phyloP scores from a whole-genome alignment of 1,140 invertebrate species.

The Zaprionus gabonicus region DNA sequence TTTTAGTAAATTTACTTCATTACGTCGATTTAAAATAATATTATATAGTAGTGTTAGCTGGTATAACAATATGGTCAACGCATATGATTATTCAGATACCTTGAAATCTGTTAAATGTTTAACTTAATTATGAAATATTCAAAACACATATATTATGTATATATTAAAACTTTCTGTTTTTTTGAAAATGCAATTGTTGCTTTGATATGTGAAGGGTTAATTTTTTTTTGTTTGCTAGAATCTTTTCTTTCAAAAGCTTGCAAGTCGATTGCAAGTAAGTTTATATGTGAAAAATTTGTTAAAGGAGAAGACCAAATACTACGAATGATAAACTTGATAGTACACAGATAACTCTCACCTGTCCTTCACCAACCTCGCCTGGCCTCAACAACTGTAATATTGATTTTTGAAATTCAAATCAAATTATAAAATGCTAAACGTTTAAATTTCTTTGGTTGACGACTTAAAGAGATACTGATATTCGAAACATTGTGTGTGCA shows the following conservation, averaged over 20 bases:
- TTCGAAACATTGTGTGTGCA: neutral
- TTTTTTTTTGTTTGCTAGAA: neutral
- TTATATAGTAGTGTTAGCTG: neutral
- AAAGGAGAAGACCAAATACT: conserved; percentile 40
- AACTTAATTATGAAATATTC: neutral
- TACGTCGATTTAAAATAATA: neutral
- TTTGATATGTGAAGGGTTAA: neutral
- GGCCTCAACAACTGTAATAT: conserved; percentile 89
- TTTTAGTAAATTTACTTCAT: neutral
- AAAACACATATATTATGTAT: neutral
- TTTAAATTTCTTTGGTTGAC: neutral
- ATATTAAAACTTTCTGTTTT: conserved; percentile 12
- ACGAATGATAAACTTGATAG: conserved; percentile 37
- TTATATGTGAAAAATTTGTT: conserved; percentile 38
- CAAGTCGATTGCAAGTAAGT: conserved; percentile 25
- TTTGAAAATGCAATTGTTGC: conserved; percentile 4
- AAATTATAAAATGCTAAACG: conserved; percentile 29
- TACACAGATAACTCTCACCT: conserved; percentile 86
- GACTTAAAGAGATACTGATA: neutral
- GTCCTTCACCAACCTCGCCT: conserved; percentile 91
- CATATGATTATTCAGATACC: neutral
- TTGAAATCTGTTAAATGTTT: neutral
- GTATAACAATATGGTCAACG: neutral
- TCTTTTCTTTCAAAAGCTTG: conserved; percentile 5
- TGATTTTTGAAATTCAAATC: conserved; percentile 56